A percentile compares a stretch with the other conserved stretches of the same genome.
Evolutionary conservation across 2,888 invertebrate species (phyloP).

Genomic region (Elmis aenea): DNA sequence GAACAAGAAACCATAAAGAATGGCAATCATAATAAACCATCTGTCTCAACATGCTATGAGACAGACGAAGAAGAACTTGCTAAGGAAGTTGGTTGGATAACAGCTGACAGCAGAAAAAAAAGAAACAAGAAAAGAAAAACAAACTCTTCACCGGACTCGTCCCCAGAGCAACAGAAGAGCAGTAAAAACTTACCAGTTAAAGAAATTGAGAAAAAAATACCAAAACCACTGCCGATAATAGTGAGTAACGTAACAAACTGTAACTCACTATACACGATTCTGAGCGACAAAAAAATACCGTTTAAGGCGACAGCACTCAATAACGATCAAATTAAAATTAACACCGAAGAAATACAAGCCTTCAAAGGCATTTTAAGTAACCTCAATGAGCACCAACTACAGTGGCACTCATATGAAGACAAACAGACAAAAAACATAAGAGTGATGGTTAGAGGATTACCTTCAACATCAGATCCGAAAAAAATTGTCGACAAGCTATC

Average conservation of each 20-base stretch:
- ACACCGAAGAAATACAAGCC: conserved; percentile 6
- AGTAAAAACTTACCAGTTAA: too few species aligned
- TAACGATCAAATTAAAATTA: conserved; percentile 8
- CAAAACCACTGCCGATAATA: too few species aligned
- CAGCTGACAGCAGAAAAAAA: too few species aligned
- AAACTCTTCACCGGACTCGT: too few species aligned
- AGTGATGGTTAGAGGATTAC: conserved; percentile 6
- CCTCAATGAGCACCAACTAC: conserved; percentile 5
- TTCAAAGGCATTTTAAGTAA: background rate
- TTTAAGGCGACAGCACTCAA: conserved; percentile 6
- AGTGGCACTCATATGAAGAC: conserved; percentile 8
- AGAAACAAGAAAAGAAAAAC: too few species aligned
- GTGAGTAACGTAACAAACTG: conserved; percentile 7
- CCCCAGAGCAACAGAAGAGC: too few species aligned
- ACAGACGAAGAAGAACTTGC: conserved; percentile 4
- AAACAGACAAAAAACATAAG: conserved; percentile 6
- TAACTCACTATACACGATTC: background rate
- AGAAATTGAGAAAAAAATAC: too few species aligned
- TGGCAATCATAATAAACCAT: too few species aligned
- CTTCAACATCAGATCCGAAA: conserved; percentile 1
- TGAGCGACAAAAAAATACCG: background rate
- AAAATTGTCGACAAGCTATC: conserved; percentile 5
- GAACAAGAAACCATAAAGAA: too few species aligned
- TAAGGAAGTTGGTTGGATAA: too few species aligned
- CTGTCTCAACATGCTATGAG: background rate